phyloP scores from a whole-genome alignment of 2,888 invertebrate genomes.

The Helicoverpa assulta region DNA sequence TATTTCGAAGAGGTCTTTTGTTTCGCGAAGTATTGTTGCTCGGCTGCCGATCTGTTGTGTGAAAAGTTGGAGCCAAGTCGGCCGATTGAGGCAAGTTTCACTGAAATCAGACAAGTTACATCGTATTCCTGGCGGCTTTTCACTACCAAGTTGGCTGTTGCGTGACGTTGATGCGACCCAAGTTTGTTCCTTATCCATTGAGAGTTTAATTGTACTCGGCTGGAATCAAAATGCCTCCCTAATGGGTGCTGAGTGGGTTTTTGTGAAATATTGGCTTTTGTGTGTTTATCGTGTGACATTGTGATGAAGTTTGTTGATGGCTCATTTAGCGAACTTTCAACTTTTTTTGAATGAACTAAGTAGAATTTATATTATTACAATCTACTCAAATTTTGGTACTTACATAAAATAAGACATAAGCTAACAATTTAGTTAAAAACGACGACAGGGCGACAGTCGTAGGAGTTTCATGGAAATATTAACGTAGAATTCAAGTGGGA shows the following conservation, averaged over 20 bases:
- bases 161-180: conserved; percentile 83
- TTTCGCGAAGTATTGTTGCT: conserved; percentile 82
- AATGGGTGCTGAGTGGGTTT: conserved; percentile 56
- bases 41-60: conserved; percentile 77
- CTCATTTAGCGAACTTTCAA: background rate
- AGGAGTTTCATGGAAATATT: background rate
- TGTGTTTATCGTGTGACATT: conserved; percentile 8
- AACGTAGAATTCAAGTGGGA: background rate
- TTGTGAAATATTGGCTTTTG: conserved; percentile 33
- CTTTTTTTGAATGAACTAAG: no score
- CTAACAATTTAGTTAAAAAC: no score
- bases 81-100: conserved; percentile 82
- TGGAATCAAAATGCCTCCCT: conserved; percentile 62
- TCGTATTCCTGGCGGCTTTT: conserved; percentile 83
- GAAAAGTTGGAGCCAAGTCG: conserved; percentile 79
- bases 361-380: no score
- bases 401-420: no score
- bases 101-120: conserved; percentile 84
- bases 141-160: conserved; percentile 80
- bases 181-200: conserved; percentile 82
- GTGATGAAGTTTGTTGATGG: background rate
- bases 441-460: background rate
- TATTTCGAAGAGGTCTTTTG: conserved; percentile 82
- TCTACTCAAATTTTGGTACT: no score
- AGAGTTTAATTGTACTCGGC: conserved; percentile 77